Percentiles rank a stretch among this genome's conserved stretches.
Conservation (phyloP, 2,113 vertebrate species). For the Platysternon megacephalum region DNA sequence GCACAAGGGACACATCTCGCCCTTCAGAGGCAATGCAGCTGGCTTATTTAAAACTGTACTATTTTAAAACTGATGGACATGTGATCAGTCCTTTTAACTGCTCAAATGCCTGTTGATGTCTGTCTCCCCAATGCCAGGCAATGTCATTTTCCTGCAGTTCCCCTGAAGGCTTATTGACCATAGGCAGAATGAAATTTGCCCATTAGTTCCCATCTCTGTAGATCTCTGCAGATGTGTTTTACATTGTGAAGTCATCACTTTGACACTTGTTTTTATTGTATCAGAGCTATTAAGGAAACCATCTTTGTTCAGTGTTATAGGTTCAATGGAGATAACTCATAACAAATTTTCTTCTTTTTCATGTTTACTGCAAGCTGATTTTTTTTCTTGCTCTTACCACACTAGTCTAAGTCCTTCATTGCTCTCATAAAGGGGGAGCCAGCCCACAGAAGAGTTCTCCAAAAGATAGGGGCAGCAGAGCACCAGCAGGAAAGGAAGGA, state of each 20-base stretch:
- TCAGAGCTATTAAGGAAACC: constrained; percentile 10
- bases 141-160: neutral
- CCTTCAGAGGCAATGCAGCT: fast-evolving
- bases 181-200: neutral
- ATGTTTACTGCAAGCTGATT: constrained; percentile 16
- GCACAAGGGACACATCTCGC: fast-evolving
- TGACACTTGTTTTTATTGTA: neutral
- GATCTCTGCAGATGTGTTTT: neutral
- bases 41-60: neutral
- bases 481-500: neutral
- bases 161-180: fast-evolving
- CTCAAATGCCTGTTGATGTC: fast-evolving
- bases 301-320: constrained; percentile 26
- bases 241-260: neutral
- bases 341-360: neutral
- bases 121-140: fast-evolving
- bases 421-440: neutral
- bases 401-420: neutral
- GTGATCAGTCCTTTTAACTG: neutral
- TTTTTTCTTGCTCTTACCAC: neutral
- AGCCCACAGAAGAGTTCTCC: fast-evolving
- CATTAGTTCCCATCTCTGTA: neutral
- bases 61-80: neutral
- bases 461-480: neutral
- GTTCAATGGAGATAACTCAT: neutral